Percentiles rank a stretch among this genome's conserved stretches.
Conservation (phyloP, 1,140 invertebrate genomes). For the Trichoplusia ni region DNA sequence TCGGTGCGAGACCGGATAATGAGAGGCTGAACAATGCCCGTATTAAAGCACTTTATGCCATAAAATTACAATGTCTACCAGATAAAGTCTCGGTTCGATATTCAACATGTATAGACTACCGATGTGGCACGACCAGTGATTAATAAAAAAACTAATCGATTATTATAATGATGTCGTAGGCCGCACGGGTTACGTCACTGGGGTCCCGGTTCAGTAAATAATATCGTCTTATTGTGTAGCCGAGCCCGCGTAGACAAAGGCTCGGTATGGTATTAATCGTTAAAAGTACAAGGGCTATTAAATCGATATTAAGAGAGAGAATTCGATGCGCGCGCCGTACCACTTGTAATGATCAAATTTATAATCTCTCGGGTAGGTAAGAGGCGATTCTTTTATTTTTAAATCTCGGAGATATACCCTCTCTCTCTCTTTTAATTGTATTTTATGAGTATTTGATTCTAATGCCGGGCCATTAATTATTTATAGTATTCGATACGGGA, state of each 20-base stretch:
- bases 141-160: conserved; percentile 36
- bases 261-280: conserved; percentile 64
- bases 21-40: conserved; percentile 49
- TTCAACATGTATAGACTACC: background rate
- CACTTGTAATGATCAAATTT: conserved; percentile 79
- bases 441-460: conserved; percentile 82
- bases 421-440: conserved; percentile 81
- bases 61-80: conserved; percentile 61
- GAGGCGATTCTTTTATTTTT: conserved; percentile 75
- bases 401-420: conserved; percentile 70
- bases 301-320: conserved; percentile 74
- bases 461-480: conserved; percentile 80
- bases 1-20: conserved; percentile 38
- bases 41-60: conserved; percentile 50
- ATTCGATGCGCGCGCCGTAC: conserved; percentile 74
- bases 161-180: conserved; percentile 41
- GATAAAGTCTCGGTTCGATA: conserved; percentile 42
- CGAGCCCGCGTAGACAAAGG: conserved; percentile 50
- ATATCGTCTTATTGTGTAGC: conserved; percentile 42
- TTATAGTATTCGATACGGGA: conserved; percentile 80
- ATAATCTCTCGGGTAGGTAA: conserved; percentile 80
- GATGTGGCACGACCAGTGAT: conserved; percentile 19
- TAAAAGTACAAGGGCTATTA: conserved; percentile 65
- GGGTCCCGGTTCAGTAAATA: conserved; percentile 43
- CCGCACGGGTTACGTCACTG: background rate